A percentile compares a stretch with the other conserved stretches of the same genome.
These are phyloP conservation scores for Platysternon megacephalum DNA, from an alignment of 2,113 vertebrate genomes.

Conservation along the genomic window DNA sequence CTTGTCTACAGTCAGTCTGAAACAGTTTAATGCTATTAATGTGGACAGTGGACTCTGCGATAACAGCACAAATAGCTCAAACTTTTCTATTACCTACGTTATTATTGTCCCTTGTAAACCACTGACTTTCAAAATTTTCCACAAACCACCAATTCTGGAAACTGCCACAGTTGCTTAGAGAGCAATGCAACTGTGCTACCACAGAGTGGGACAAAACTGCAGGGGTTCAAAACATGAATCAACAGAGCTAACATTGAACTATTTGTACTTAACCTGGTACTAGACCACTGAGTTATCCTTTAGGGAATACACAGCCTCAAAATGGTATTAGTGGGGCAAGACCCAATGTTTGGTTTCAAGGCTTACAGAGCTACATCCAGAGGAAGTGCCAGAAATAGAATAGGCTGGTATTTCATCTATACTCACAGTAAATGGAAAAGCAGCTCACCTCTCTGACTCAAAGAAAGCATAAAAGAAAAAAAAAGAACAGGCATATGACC, in stretches of 20 bases:
- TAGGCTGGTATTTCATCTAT: neutral
- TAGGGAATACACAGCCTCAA: neutral
- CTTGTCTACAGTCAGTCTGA: neutral
- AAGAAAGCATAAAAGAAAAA: neutral
- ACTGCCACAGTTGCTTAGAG: neutral
- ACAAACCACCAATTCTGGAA: neutral
- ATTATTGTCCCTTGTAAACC: neutral
- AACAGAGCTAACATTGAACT: accelerated
- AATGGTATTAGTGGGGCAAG: neutral
- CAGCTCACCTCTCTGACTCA: neutral
- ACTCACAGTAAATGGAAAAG: neutral
- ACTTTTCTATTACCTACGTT: neutral
- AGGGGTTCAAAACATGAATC: neutral
- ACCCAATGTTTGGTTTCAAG: neutral
- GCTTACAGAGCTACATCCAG: neutral
- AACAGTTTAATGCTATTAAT: neutral
- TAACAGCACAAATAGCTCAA: neutral
- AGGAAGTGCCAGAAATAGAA: neutral
- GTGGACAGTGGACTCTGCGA: neutral
- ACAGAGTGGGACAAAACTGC: neutral
- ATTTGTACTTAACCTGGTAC: neutral
- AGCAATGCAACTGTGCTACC: neutral
- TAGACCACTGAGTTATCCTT: accelerated
- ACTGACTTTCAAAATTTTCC: neutral
- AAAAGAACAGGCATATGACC: neutral